Conservation (phyloP, 2,888 invertebrate genomes). For the Anarsia innoxiella region DNA sequence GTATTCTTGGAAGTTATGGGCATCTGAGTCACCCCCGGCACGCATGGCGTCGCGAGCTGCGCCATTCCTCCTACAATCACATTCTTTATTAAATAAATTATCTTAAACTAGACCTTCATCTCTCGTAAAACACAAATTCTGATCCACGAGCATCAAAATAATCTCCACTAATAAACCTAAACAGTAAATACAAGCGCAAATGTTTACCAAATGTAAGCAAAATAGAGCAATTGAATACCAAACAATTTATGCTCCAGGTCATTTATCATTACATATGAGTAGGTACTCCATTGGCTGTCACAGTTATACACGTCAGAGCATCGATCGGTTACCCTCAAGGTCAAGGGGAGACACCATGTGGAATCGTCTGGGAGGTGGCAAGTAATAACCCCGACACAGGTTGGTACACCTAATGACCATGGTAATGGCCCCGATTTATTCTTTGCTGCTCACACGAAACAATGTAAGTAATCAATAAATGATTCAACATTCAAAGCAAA, state of each 20-base stretch:
- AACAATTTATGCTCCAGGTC: conserved; percentile 21
- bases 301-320: conserved; percentile 43
- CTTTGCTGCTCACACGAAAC: conserved; percentile 18
- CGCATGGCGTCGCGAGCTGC: conserved; percentile 77
- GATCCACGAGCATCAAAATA: background rate
- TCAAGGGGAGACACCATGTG: conserved; percentile 42
- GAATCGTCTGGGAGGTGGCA: conserved; percentile 22
- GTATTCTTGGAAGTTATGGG: conserved; percentile 94
- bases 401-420: conserved; percentile 28
- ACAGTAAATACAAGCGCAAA: background rate
- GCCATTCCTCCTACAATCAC: conserved; percentile 81
- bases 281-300: conserved; percentile 30
- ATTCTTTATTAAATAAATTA: conserved; percentile 4
- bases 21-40: conserved; percentile 78
- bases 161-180: background rate
- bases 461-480: conserved; percentile 18
- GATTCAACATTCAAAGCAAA: conserved; percentile 16
- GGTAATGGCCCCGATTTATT: conserved; percentile 30
- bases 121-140: too few species aligned
- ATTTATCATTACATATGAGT: conserved; percentile 38
- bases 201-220: conserved; percentile 16
- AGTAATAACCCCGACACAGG: background rate
- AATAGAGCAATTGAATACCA: conserved; percentile 22
- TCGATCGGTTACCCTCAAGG: conserved; percentile 59
- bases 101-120: too few species aligned